Evolutionary conservation across 2,888 invertebrate species (phyloP).

Genomic region (Leptinotarsa peninsularis): DNA sequence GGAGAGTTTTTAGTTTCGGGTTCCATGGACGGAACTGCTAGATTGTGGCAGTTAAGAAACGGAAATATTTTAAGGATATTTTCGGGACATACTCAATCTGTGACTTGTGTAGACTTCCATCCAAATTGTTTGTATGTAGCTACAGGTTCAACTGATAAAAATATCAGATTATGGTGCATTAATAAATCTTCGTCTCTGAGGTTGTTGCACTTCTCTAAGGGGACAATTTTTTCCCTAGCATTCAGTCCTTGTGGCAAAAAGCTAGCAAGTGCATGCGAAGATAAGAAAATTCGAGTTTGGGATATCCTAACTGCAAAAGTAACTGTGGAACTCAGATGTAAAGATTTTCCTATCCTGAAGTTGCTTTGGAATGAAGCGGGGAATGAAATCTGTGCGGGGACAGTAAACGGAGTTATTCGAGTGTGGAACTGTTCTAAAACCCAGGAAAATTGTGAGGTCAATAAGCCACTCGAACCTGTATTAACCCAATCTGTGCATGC

Average conservation of each 20-base stretch:
- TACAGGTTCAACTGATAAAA: constrained; percentile 91
- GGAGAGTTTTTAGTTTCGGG: constrained; percentile 82
- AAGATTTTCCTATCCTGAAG: constrained; percentile 73
- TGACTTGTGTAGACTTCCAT: constrained; percentile 91
- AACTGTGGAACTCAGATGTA: constrained; percentile 74
- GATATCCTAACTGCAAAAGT: constrained; percentile 76
- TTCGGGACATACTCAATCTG: constrained; percentile 89
- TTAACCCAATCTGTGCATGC: constrained; percentile 46
- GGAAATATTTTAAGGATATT: constrained; percentile 86
- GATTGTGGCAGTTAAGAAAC: constrained; percentile 85
- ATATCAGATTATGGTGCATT: constrained; percentile 88
- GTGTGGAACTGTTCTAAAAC: constrained; percentile 70
- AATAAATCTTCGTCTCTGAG: constrained; percentile 85
- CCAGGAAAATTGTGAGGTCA: constrained; percentile 40
- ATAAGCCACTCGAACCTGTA: constrained; percentile 49
- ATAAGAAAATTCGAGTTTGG: constrained; percentile 79
- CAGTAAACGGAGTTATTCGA: constrained; percentile 74
- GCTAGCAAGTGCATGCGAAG: constrained; percentile 87
- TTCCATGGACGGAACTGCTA: constrained; percentile 83
- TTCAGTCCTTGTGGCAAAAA: constrained; percentile 89
- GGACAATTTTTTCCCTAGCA: constrained; percentile 79
- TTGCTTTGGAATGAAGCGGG: constrained; percentile 74
- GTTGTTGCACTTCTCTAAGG: constrained; percentile 82
- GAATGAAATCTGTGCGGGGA: constrained; percentile 75
- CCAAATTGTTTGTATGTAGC: constrained; percentile 91